A percentile compares a stretch with the other conserved stretches of the same genome.
These are phyloP conservation scores for Coregonus suidteri DNA, from an alignment of 2,797 vertebrate genomes.

Conservation along the genomic window DNA sequence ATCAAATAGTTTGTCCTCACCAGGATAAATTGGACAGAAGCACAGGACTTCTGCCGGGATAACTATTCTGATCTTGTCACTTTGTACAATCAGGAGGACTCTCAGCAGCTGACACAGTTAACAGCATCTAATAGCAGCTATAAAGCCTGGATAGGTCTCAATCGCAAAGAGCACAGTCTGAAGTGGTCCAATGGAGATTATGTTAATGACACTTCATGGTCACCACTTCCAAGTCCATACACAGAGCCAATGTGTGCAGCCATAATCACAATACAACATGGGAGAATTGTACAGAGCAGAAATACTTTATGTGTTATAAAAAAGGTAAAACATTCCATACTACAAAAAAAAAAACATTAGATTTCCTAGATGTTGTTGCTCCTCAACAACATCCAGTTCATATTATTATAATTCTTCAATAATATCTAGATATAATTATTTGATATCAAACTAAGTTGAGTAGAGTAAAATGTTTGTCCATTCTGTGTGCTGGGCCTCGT, in stretches of 20 bases:
- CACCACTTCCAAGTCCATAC: accelerated
- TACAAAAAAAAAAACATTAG: neutral
- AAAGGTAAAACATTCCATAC: conserved; percentile 32
- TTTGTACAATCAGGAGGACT: conserved; percentile 39
- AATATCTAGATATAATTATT: neutral
- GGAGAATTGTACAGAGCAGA: accelerated
- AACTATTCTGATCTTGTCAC: neutral
- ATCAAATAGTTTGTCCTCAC: conserved; percentile 13
- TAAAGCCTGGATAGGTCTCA: conserved; percentile 46
- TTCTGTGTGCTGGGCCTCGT: neutral
- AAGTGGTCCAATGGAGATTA: conserved; percentile 37
- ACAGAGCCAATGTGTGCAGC: conserved; percentile 25
- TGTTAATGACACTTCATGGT: accelerated
- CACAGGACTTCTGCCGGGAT: accelerated
- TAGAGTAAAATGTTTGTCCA: neutral
- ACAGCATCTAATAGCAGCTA: accelerated
- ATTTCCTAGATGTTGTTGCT: no score
- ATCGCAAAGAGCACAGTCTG: accelerated
- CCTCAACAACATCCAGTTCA: no score
- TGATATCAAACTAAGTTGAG: neutral
- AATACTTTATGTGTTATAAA: conserved; percentile 52
- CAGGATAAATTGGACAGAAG: accelerated
- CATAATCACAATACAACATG: neutral
- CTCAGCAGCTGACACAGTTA: accelerated
- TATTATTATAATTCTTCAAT: neutral